These are phyloP conservation scores for Cyrtodaria siliqua DNA, from an alignment of 2,888 invertebrate genomes.

Conservation along the genomic window DNA sequence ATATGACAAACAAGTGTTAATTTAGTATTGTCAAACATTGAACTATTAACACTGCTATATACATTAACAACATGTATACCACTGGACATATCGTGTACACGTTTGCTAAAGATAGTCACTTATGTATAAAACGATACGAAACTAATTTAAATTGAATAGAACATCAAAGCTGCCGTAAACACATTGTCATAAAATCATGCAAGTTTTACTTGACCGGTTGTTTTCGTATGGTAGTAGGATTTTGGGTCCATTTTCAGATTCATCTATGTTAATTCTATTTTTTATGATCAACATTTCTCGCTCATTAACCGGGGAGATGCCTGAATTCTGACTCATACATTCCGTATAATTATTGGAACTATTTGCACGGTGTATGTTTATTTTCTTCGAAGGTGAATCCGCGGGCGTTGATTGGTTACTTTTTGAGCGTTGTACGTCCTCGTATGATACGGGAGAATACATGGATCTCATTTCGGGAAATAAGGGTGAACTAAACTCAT, in stretches of 20 bases:
- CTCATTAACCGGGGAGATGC: conserved; percentile 5
- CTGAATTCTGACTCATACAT: background rate
- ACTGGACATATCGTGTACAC: too few species aligned
- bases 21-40: too few species aligned
- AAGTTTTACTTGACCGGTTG: conserved; percentile 8
- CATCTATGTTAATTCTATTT: conserved; percentile 26
- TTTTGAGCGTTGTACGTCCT: conserved; percentile 64
- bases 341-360: background rate
- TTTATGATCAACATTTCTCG: conserved; percentile 25
- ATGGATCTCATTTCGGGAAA: conserved; percentile 54
- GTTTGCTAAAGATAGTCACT: too few species aligned
- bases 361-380: background rate
- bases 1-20: too few species aligned
- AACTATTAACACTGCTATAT: too few species aligned
- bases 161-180: too few species aligned
- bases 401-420: conserved; percentile 22
- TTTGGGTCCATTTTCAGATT: background rate
- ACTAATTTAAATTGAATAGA: too few species aligned
- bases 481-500: conserved; percentile 6
- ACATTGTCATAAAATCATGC: conserved; percentile 2
- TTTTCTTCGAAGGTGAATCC: conserved; percentile 28
- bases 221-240: background rate
- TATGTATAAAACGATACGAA: too few species aligned
- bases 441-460: conserved; percentile 79
- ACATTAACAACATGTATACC: too few species aligned